Evolutionary conservation across 2,113 vertebrate species (phyloP).

Genomic region (Boleophthalmus pectinirostris): DNA sequence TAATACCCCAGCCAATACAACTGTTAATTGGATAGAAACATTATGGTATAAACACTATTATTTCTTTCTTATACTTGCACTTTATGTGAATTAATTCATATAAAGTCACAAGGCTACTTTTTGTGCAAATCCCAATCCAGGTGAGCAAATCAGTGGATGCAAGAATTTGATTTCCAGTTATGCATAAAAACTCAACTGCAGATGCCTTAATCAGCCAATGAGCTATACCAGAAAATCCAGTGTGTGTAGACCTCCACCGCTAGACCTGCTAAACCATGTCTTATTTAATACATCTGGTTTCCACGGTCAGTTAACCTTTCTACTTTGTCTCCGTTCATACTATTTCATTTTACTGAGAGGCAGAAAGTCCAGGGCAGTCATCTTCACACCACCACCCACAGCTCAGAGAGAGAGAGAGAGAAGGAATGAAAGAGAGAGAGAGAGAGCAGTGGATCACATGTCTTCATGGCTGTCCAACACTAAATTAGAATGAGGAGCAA

Average conservation of each 20-base stretch:
- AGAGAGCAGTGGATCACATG: slow-evolving; percentile 61
- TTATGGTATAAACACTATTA: too few species aligned
- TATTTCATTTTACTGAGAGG: slow-evolving; percentile 25
- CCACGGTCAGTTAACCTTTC: slow-evolving; percentile 44
- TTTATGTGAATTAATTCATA: too few species aligned
- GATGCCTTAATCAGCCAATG: neutral
- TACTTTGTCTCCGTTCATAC: slow-evolving; percentile 4
- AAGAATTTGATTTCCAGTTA: neutral
- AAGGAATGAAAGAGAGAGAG: slow-evolving; percentile 17
- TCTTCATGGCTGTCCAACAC: slow-evolving; percentile 74
- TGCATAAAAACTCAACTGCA: neutral
- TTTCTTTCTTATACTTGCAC: too few species aligned
- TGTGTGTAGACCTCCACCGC: slow-evolving; percentile 2
- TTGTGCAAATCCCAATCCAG: neutral
- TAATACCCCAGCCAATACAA: slow-evolving; percentile 39
- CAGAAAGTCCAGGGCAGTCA: slow-evolving; percentile 15
- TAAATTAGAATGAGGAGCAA: slow-evolving; percentile 80
- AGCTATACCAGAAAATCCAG: neutral
- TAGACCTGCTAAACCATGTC: slow-evolving; percentile 44
- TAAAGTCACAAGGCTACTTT: too few species aligned
- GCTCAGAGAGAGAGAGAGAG: slow-evolving; percentile 17
- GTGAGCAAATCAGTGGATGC: neutral
- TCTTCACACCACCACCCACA: slow-evolving; percentile 58
- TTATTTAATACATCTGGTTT: slow-evolving; percentile 54
- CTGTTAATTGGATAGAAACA: slow-evolving; percentile 52